Evolutionary conservation across 2,113 vertebrate genomes (phyloP).

Genomic region (Perca schrenkii): DNA sequence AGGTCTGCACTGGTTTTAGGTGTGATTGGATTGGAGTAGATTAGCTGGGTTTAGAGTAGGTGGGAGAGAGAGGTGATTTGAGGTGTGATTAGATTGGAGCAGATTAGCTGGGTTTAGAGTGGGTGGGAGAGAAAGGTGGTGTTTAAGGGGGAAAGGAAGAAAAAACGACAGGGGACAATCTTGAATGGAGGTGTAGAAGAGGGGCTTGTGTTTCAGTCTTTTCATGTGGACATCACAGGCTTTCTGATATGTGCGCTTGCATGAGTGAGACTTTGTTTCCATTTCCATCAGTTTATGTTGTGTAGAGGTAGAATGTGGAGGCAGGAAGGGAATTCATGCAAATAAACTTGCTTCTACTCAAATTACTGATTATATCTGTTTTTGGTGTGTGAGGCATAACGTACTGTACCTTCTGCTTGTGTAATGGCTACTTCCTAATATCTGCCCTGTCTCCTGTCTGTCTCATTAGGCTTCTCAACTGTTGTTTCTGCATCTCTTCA

Average conservation of each 20-base stretch:
- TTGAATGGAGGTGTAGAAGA: background rate
- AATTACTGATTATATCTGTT: conserved; percentile 9
- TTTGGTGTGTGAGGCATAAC: background rate
- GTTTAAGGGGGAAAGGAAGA: conserved; percentile 25
- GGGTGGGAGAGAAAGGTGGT: background rate
- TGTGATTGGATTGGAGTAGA: conserved; percentile 52
- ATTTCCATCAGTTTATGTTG: conserved; percentile 4
- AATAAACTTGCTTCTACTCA: conserved; percentile 24
- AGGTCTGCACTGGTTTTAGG: conserved; percentile 19
- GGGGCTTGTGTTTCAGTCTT: background rate
- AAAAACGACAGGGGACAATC: background rate
- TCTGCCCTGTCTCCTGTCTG: background rate
- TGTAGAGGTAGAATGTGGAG: conserved; percentile 6
- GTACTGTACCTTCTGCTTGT: conserved; percentile 6
- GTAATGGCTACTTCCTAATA: background rate
- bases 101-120: conserved; percentile 44
- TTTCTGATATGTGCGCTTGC: background rate
- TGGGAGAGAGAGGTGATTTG: background rate
- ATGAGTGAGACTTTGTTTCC: background rate
- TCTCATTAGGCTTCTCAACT: background rate
- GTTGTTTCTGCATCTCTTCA: background rate
- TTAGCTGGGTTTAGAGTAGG: conserved; percentile 29
- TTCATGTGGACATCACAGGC: background rate
- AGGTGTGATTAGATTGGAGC: conserved; percentile 40
- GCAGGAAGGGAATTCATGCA: conserved; percentile 50